Evolutionary conservation across 2,888 invertebrate species (phyloP), one percentile per base, ranked within the genome.

Genomic region (Acronicta aceris): DNA sequence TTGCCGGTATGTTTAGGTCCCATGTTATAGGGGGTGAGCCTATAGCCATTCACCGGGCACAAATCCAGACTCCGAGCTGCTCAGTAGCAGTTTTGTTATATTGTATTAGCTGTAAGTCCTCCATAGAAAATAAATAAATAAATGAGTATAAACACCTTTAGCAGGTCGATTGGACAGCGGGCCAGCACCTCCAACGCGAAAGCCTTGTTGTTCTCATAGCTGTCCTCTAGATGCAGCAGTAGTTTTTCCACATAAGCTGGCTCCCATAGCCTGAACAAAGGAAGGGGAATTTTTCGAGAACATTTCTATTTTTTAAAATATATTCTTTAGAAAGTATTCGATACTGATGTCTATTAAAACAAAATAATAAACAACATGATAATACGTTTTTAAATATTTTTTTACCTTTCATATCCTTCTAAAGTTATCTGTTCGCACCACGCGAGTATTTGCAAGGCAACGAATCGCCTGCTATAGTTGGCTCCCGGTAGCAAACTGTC

Each of bases 191-290:
- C 89, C 10, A 96, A 90, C 0, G 97, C 96, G 56, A 96, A 85
- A 0, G 91, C 93, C 84, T 98, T 98, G 84, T 98, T 98, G 9
- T 92, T 91, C 84, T 98, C 98, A 78, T 97, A 98, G 10, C 96
- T 96, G 82, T 98, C 98, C 27, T 95, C 91, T n/a, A 97, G 83
- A 55, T 95, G 95, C 1, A 90, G 76, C 38, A 96, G 85, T n/a
- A 96, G 77, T 36, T 87, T 88, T 7, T 92, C 91, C 2, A 95
- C 90, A 58, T 95, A 83, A 1, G 87, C 79, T 5, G 85, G 66
- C 7, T 81, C 87, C 91, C 95, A 94, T 7, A 54, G 42, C 40
- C 94, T 93, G 74, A 40, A 83, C 79, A 3, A 54, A 47, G 16
- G 6, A 41, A n/a, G 12, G 21, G n/a, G n/a, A 27, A 13, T 27